phyloP scores from a whole-genome alignment of 1,140 invertebrate species.

The Hyles vespertilio region DNA sequence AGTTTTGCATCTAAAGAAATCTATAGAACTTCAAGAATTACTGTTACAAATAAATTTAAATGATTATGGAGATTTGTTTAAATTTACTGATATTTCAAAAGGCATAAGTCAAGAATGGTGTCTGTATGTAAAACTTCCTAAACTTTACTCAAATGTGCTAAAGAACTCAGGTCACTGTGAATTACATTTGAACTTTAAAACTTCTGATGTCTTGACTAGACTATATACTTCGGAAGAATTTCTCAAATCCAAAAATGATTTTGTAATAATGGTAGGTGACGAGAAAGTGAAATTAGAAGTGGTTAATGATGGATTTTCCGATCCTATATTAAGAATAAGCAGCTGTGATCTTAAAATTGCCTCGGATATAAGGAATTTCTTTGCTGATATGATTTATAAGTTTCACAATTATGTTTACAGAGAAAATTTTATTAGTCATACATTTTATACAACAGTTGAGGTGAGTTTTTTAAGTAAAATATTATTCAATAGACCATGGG shows the following conservation, averaged over 20 bases:
- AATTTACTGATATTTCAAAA: conserved; percentile 27
- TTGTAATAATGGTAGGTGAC: conserved; percentile 33
- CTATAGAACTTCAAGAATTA: conserved; percentile 22
- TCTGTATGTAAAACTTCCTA: conserved; percentile 44
- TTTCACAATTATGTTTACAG: conserved; percentile 13
- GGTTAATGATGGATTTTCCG: conserved; percentile 37
- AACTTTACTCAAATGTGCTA: conserved; percentile 35
- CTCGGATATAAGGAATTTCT: conserved; percentile 45
- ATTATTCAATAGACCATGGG: too few relatives aligned
- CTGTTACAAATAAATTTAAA: conserved; percentile 28
- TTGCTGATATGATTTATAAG: conserved; percentile 36
- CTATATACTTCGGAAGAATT: conserved; percentile 42
- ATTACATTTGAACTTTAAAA: conserved; percentile 27
- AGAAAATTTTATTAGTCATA: conserved; percentile 27
- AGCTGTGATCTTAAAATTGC: conserved; percentile 35
- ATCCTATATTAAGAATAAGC: conserved; percentile 34
- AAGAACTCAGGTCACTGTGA: conserved; percentile 23
- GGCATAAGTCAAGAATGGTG: conserved; percentile 18
- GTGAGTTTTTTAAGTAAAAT: conserved; percentile 17
- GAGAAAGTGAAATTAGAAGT: conserved; percentile 38
- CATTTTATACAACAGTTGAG: conserved; percentile 34
- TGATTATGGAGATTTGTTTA: conserved; percentile 36
- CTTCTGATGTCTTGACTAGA: conserved; percentile 28
- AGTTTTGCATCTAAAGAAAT: conserved; percentile 21
- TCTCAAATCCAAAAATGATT: conserved; percentile 34